A percentile compares a stretch with the other conserved stretches of the same genome.
Evolutionary conservation across 2,113 vertebrate species (phyloP).

Genomic region (Solea senegalensis): DNA sequence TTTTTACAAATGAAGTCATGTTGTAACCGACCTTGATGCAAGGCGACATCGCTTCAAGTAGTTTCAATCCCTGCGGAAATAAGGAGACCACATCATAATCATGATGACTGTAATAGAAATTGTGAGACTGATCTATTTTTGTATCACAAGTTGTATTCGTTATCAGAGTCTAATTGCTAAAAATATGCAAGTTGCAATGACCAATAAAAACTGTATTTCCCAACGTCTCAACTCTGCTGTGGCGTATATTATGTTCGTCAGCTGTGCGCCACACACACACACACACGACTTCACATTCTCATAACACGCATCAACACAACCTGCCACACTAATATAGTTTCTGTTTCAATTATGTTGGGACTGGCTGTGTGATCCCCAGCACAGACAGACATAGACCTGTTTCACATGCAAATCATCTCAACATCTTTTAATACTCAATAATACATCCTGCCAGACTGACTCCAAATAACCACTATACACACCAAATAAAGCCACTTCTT

Average conservation of each 20-base stretch:
- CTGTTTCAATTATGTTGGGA: neutral
- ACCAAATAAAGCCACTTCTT: too few species aligned
- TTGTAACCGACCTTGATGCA: neutral
- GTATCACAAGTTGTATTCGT: constrained; percentile 12
- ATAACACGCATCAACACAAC: too few species aligned
- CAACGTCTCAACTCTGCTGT: neutral
- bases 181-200: neutral
- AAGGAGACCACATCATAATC: neutral
- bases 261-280: too few species aligned
- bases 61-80: neutral
- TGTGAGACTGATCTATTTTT: constrained; percentile 53
- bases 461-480: too few species aligned
- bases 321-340: neutral
- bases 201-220: constrained; percentile 37
- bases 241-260: too few species aligned
- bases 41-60: too few species aligned
- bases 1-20: neutral
- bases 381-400: neutral
- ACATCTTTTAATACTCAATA: too few species aligned
- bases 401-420: neutral
- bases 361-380: too few species aligned
- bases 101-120: neutral
- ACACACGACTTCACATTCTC: too few species aligned
- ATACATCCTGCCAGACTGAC: too few species aligned
- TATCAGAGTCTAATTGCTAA: neutral